Evolutionary conservation across 2,888 invertebrate genomes (phyloP).

Genomic region (Rhamphomyia laevipes): DNA sequence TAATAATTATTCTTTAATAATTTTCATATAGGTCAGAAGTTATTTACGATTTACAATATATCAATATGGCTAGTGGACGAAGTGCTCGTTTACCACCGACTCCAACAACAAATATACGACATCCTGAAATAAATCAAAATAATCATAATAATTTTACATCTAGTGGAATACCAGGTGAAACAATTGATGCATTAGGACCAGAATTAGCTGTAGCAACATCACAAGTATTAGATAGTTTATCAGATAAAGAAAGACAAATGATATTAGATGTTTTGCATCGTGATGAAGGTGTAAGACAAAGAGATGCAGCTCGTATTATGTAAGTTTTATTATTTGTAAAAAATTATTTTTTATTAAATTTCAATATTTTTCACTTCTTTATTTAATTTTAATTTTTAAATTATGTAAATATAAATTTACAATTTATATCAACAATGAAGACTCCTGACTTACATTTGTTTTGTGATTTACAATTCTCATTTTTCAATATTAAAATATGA

Average conservation of each 20-base stretch:
- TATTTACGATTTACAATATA: neutral
- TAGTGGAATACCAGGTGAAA: slow-evolving; percentile 26
- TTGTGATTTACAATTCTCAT: too few relatives aligned
- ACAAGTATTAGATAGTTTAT: slow-evolving; percentile 33
- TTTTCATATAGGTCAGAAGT: too few relatives aligned
- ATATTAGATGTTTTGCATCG: slow-evolving; percentile 43
- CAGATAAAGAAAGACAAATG: slow-evolving; percentile 40
- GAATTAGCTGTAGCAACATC: slow-evolving; percentile 32
- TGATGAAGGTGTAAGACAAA: slow-evolving; percentile 41
- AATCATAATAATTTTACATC: slow-evolving; percentile 16
- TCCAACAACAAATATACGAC: slow-evolving; percentile 22
- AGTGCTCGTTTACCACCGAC: slow-evolving; percentile 35
- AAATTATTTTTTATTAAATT: too few relatives aligned
- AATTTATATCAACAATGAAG: too few relatives aligned
- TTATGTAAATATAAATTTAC: too few relatives aligned
- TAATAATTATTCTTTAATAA: too few relatives aligned
- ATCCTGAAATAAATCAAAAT: slow-evolving; percentile 12
- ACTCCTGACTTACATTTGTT: too few relatives aligned
- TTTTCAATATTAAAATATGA: too few relatives aligned
- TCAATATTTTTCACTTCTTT: too few relatives aligned
- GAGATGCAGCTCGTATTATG: slow-evolving; percentile 43
- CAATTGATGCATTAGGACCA: slow-evolving; percentile 30
- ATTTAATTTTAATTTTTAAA: too few relatives aligned
- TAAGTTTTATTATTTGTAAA: too few relatives aligned
- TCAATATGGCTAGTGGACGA: slow-evolving; percentile 35